These are phyloP conservation scores for Tortrix viridana DNA, from an alignment of 2,888 invertebrate genomes.

Conservation along the genomic window DNA sequence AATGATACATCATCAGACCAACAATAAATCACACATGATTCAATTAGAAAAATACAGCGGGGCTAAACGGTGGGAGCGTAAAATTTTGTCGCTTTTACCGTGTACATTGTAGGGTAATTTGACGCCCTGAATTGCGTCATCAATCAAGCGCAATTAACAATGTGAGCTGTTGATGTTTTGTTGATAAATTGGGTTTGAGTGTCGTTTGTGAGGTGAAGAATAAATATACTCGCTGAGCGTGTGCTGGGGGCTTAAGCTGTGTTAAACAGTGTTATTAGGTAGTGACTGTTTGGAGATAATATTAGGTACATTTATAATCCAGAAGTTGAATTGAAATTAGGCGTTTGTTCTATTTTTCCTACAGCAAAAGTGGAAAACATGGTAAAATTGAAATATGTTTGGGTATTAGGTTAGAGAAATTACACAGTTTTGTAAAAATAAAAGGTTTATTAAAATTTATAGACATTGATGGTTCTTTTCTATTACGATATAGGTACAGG, in stretches of 20 bases:
- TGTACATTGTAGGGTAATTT: constrained; percentile 73
- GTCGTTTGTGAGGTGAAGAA: constrained; percentile 30
- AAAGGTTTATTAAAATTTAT: no score
- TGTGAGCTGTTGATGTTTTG: constrained; percentile 41
- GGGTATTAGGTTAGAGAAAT: no score
- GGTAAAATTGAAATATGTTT: no score
- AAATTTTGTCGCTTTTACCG: constrained; percentile 66
- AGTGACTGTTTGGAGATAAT: background rate
- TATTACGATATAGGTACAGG: no score
- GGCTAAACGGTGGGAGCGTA: constrained; percentile 60
- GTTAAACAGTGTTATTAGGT: background rate
- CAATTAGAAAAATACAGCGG: constrained; percentile 81
- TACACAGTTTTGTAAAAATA: no score
- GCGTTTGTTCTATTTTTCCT: no score
- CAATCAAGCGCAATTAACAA: constrained; percentile 77
- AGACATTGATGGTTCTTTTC: no score
- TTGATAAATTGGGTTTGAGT: constrained; percentile 35
- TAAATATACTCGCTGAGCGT: constrained; percentile 8
- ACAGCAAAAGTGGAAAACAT: no score
- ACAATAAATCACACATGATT: constrained; percentile 84
- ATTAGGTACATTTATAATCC: background rate
- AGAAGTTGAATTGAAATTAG: no score
- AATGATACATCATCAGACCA: constrained; percentile 84
- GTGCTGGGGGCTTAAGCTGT: background rate
- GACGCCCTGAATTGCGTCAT: constrained; percentile 77